Evolutionary conservation across 2,888 invertebrate genomes (phyloP), one percentile per base, ranked within the genome.

Genomic region (Tetramorium bicarinatum): DNA sequence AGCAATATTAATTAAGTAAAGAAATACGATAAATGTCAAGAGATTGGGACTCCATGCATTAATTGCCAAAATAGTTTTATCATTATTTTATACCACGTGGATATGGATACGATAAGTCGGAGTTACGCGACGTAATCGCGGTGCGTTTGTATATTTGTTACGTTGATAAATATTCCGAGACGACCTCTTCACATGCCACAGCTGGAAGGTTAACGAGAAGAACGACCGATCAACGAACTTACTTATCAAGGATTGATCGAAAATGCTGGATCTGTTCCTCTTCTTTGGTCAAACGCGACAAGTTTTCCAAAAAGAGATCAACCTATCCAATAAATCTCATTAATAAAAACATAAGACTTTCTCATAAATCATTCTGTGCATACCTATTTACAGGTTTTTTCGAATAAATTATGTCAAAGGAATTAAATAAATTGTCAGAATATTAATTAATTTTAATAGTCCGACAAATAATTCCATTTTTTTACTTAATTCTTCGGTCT

Each of bases 211-310:
- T 81, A 80, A 75, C 2, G 41, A 69, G 15, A 75, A 47, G 34
- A 15, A 52, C 6, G 11, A 18, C 47, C 2, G 52, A 71, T 44
- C 59, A 29, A 18, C 49, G 18, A 59, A 87, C 88, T 88, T 91
- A 95, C 95, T 91, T 96, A 90, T 96, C 96, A 0, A 97, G 95
- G 79, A 99, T 96, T 89, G 96, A 96, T 83, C 96, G 96, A 72
- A 99, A 97, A 91, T 98, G 96, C 71, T 96, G 95, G 54, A 96
- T 96, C 94, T 99, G 99, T 85, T 99, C 98, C 8, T 98, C 98
- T 95, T 99, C 99, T 93, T 96, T 97, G 0, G 98, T 98, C 62
- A 98, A 95, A 89, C 96, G 96, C 1, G 98, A 96, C 29, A 99
- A 95, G 76, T 97, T 95, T 85, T 97, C 96, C 29, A 99, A 95